Evolutionary conservation across 2,113 vertebrate species (phyloP).

Genomic region (Xyrauchen texanus): DNA sequence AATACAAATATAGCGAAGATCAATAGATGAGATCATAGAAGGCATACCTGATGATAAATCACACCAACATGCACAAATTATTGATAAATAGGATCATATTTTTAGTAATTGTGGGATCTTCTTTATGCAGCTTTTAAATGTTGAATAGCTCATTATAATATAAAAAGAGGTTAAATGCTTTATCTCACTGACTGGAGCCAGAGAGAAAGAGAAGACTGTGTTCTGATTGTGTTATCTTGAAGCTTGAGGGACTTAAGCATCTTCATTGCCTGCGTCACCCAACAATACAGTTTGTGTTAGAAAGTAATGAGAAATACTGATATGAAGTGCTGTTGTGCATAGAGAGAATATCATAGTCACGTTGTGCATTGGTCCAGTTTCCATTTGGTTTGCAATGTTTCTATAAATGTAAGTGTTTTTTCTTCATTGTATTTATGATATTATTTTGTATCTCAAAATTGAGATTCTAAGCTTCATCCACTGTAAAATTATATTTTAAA

Average conservation of each 20-base stretch:
- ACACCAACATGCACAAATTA: no score
- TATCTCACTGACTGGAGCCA: conserved; percentile 28
- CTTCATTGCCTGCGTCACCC: background rate
- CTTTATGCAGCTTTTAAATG: conserved; percentile 4
- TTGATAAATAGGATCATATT: no score
- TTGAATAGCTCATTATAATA: conserved; percentile 50
- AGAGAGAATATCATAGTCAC: background rate
- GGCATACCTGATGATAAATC: no score
- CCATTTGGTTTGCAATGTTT: background rate
- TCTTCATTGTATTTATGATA: background rate
- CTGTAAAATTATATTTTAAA: background rate
- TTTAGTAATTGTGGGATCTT: conserved; percentile 24
- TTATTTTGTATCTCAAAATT: background rate
- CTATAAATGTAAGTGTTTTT: conserved; percentile 12
- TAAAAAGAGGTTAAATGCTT: conserved; percentile 36
- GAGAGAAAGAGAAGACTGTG: conserved; percentile 31
- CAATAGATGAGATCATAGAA: no score
- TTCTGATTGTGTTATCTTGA: background rate
- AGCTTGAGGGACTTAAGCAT: conserved; percentile 3
- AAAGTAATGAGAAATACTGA: background rate
- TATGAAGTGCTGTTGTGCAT: background rate
- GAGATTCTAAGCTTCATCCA: background rate
- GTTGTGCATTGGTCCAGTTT: background rate
- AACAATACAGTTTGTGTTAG: background rate
- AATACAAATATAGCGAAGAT: background rate